Conservation (phyloP, 2,113 vertebrate species). For the Australoheros scitulus region DNA sequence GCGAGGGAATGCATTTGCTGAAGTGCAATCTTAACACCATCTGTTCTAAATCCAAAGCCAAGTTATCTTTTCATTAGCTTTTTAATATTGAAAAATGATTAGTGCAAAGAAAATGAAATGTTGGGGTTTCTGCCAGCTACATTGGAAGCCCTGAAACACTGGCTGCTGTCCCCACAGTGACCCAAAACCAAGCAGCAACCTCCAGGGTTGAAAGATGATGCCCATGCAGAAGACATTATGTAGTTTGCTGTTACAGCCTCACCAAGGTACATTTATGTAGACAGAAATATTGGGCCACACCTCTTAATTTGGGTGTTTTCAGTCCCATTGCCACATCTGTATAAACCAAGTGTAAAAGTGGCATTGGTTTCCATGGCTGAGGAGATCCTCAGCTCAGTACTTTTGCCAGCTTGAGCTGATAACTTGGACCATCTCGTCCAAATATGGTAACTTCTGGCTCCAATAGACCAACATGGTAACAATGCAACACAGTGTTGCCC, state of each 20-base stretch:
- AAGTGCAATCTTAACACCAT: not conserved
- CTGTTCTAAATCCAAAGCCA: not conserved
- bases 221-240: not conserved
- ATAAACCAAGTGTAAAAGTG: not conserved
- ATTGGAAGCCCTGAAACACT: not conserved
- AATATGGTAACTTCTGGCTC: too few relatives aligned
- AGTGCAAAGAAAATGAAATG: not conserved
- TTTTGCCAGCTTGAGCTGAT: too few relatives aligned
- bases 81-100: not conserved
- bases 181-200: not conserved
- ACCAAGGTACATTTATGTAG: not conserved
- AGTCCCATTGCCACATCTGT: accelerated
- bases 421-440: too few relatives aligned
- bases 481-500: accelerated
- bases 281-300: not conserved
- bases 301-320: not conserved
- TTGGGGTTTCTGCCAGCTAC: not conserved
- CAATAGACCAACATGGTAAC: too few relatives aligned
- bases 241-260: not conserved
- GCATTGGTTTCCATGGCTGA: not conserved
- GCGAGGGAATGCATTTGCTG: not conserved
- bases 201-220: not conserved
- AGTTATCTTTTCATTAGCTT: not conserved
- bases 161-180: not conserved
- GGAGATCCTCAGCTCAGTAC: too few relatives aligned